phyloP scores from a whole-genome alignment of 1,140 invertebrate species.

The Oedothorax gibbosus region DNA sequence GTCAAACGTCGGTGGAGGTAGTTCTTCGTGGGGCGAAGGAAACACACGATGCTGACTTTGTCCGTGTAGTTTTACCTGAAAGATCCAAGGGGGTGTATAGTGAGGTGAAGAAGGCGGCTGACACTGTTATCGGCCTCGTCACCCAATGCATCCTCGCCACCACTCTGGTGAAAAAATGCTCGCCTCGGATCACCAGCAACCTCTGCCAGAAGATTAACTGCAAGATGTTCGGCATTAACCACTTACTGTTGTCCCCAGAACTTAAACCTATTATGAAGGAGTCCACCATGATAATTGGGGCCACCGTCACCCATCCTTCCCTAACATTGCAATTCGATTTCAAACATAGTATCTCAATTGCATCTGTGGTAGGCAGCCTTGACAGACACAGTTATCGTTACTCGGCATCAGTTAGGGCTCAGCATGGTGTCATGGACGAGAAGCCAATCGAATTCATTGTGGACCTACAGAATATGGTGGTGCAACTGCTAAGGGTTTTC shows the following conservation, averaged over 20 bases:
- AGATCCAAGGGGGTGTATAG: slow-evolving; percentile 63
- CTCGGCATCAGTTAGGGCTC: slow-evolving; percentile 49
- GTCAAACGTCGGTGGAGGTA: background rate
- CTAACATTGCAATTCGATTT: slow-evolving; percentile 71
- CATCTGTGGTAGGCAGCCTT: slow-evolving; percentile 73
- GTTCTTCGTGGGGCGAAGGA: slow-evolving; percentile 2
- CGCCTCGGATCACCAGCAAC: slow-evolving; percentile 73
- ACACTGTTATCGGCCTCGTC: slow-evolving; percentile 80
- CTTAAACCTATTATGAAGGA: slow-evolving; percentile 66
- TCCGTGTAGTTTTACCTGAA: slow-evolving; percentile 17
- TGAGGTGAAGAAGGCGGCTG: slow-evolving; percentile 79
- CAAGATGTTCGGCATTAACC: slow-evolving; percentile 85
- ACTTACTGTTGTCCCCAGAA: background rate
- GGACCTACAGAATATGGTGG: slow-evolving; percentile 79
- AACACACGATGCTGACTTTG: background rate
- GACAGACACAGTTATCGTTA: slow-evolving; percentile 55
- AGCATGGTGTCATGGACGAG: slow-evolving; percentile 34
- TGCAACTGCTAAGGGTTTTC: slow-evolving; percentile 69
- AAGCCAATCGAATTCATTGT: slow-evolving; percentile 61
- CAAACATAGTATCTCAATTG: slow-evolving; percentile 76
- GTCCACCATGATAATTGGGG: slow-evolving; percentile 80
- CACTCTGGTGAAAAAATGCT: slow-evolving; percentile 69
- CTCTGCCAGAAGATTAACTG: slow-evolving; percentile 87
- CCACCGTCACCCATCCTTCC: slow-evolving; percentile 87
- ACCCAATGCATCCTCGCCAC: slow-evolving; percentile 83